Percentiles rank a stretch among this genome's conserved stretches.
Evolutionary conservation across 2,113 vertebrate species (phyloP).

Genomic region (Ibidorhyncha struthersii): DNA sequence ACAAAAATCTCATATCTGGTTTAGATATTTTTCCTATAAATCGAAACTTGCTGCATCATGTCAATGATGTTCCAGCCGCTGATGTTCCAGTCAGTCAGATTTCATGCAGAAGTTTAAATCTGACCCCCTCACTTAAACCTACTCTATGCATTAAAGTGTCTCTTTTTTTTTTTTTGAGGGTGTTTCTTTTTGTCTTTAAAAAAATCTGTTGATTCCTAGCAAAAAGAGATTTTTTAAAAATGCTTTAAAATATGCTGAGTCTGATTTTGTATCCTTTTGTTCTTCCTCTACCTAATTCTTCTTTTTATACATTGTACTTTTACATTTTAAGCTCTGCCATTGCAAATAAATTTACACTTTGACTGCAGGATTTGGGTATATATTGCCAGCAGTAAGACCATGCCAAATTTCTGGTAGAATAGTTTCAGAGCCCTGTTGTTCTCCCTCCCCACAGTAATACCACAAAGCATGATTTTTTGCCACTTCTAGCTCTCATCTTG

Average conservation of each 20-base stretch:
- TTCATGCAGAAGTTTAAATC: not conserved
- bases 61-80: not conserved
- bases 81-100: not conserved
- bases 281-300: not conserved
- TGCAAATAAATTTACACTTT: not conserved
- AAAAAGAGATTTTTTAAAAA: not conserved
- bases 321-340: not conserved
- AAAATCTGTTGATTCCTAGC: not conserved
- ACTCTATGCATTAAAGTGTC: rapidly evolving
- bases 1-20: not conserved
- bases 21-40: not conserved
- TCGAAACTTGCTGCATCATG: not conserved
- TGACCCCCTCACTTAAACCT: not conserved
- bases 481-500: not conserved
- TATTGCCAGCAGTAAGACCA: not conserved
- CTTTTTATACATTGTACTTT: not conserved
- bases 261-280: not conserved
- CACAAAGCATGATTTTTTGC: not conserved
- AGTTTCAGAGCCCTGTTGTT: not conserved
- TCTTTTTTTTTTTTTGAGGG: rapidly evolving
- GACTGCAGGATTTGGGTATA: not conserved
- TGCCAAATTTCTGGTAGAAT: not conserved
- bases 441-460: not conserved
- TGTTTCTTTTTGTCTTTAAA: not conserved
- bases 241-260: rapidly evolving